Evolutionary conservation across 2,797 vertebrate species (phyloP), one percentile per base, ranked within the genome.

Genomic region (Spinibarbus caldwelli): DNA sequence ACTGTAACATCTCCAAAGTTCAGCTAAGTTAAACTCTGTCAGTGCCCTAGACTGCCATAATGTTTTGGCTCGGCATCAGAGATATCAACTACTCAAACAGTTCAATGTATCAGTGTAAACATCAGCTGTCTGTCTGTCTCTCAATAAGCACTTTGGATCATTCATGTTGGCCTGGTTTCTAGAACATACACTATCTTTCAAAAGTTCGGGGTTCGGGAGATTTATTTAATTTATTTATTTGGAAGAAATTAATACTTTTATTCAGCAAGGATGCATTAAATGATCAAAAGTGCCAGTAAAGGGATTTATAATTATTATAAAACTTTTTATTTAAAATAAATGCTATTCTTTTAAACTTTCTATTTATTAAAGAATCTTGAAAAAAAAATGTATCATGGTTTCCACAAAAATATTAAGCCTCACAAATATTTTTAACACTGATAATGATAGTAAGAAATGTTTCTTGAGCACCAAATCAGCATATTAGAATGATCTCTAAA

Each of bases 1-100:
- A 45, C n/a, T 78, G 36, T 1, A 1, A 80, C 11, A n/a, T 79
- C 76, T 43, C 52, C 19, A 31, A 47, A 71, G 76, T 85, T 79
- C 29, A 34, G 36, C 21, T 52, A 38, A 80, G 67, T 64, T 73
- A 41, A 64, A 78, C 52, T 47, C 14, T 38, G 67, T 52, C 23
- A 15, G 68, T 80, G 77, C 14, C 67, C 77, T 73, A 15, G 76
- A 64, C 47, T 78, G 66, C 64, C 23, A 2, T 47, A 43, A 70
- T 83, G 59, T 41, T 64, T 59, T 86, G 80, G 72, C 79, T 77
- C 31, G 3, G 64, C 62, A 29, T 59, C 52, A 70, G 31, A 70
- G 62, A 80, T 36, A 73, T 80, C 75, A 83, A 8, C 23, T 57
- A 26, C 15, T 62, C 81, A 77, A 70, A 86, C 76, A 62, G 62